Conservation (phyloP, 2,113 vertebrate genomes). For the Chamaetylas fuelleborni region DNA sequence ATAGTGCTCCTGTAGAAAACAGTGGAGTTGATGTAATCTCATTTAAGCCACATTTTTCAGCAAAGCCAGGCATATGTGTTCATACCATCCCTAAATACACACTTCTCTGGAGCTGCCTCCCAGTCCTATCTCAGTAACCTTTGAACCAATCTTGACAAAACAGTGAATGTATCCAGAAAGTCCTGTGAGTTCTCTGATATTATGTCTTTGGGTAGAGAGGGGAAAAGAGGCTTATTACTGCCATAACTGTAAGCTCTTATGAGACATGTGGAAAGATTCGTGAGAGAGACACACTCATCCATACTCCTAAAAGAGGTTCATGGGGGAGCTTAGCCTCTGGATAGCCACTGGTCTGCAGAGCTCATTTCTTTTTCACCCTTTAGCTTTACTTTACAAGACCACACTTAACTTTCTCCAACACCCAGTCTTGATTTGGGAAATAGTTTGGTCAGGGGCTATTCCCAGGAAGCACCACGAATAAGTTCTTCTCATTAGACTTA, state of each 20-base stretch:
- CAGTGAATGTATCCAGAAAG: background rate
- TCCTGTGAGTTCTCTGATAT: background rate
- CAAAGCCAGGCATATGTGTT: background rate
- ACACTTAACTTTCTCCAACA: background rate
- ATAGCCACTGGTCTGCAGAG: background rate
- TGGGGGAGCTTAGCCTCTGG: background rate
- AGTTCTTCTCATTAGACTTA: background rate
- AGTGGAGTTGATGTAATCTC: background rate
- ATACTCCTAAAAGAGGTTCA: background rate
- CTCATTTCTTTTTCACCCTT: background rate
- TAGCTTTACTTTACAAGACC: background rate
- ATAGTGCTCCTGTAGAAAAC: background rate
- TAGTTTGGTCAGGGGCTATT: background rate
- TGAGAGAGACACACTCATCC: background rate
- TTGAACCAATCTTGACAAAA: background rate
- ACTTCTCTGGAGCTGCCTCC: background rate
- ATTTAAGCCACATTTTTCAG: background rate
- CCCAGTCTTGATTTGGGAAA: background rate
- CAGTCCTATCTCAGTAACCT: background rate
- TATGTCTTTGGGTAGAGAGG: background rate
- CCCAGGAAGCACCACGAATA: background rate
- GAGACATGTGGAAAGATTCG: background rate
- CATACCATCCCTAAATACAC: background rate
- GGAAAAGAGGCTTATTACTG: background rate
- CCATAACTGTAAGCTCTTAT: background rate